A percentile compares a stretch with the other conserved stretches of the same genome.
These are phyloP conservation scores for Laothoe populi DNA, from an alignment of 2,888 invertebrate genomes.

Conservation along the genomic window DNA sequence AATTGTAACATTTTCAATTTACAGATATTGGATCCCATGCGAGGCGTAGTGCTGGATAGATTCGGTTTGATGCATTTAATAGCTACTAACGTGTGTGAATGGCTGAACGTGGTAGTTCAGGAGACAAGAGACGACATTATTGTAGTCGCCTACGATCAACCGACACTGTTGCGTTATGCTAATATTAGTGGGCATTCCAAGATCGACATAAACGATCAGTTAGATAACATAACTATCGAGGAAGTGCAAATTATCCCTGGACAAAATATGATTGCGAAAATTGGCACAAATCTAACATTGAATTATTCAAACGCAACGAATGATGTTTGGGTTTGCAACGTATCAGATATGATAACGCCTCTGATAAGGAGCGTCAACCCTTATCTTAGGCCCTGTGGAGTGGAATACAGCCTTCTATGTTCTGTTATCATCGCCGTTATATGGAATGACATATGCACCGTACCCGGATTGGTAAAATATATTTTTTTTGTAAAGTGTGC, in stretches of 20 bases:
- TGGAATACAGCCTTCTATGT: slow-evolving; percentile 92
- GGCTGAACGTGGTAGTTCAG: slow-evolving; percentile 94
- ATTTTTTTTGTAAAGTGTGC: no score
- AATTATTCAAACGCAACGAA: slow-evolving; percentile 49
- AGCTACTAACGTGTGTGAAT: slow-evolving; percentile 96
- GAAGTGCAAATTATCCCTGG: slow-evolving; percentile 37
- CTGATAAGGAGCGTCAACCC: slow-evolving; percentile 88
- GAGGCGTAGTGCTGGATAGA: slow-evolving; percentile 83
- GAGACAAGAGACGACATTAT: slow-evolving; percentile 95
- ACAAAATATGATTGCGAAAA: slow-evolving; percentile 36
- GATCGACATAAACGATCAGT: slow-evolving; percentile 50
- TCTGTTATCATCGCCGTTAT: slow-evolving; percentile 91
- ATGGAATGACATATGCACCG: slow-evolving; percentile 89
- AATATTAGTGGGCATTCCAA: slow-evolving; percentile 63
- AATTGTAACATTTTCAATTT: slow-evolving; percentile 34
- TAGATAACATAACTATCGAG: slow-evolving; percentile 54
- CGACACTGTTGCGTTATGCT: slow-evolving; percentile 63
- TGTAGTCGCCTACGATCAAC: slow-evolving; percentile 67
- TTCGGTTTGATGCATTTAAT: slow-evolving; percentile 97
- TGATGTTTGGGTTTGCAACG: slow-evolving; percentile 70
- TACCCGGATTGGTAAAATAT: slow-evolving; percentile 73
- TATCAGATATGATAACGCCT: slow-evolving; percentile 84
- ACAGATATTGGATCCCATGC: slow-evolving; percentile 76
- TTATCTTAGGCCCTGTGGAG: slow-evolving; percentile 92
- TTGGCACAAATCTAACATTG: slow-evolving; percentile 41